phyloP scores from a whole-genome alignment of 2,797 vertebrate genomes.

The Eulemur rubriventer region DNA sequence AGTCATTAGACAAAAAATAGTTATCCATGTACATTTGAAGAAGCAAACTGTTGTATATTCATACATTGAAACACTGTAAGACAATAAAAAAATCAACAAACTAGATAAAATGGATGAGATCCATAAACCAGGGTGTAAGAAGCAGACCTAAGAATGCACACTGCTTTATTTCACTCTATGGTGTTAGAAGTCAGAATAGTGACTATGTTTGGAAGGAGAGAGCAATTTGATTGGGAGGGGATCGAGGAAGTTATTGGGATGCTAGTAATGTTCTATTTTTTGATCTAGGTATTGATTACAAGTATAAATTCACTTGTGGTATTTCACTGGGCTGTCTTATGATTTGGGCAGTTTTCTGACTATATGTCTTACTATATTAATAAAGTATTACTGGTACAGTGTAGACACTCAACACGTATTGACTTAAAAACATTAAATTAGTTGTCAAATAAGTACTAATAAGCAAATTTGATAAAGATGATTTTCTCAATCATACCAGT shows the following conservation, averaged over 20 bases:
- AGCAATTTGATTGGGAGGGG: background rate
- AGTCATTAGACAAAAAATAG: background rate
- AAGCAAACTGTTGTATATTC: background rate
- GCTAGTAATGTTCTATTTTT: background rate
- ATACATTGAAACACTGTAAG: background rate
- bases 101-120: background rate
- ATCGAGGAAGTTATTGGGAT: background rate
- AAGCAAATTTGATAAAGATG: background rate
- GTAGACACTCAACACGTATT: background rate
- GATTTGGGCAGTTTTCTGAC: background rate
- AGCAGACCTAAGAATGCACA: background rate
- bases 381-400: background rate
- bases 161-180: background rate
- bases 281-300: background rate
- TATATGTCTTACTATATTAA: background rate
- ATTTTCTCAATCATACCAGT: background rate
- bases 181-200: background rate
- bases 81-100: background rate
- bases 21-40: background rate
- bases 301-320: background rate
- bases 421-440: conserved; percentile 25
- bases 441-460: background rate
- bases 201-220: background rate
- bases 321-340: background rate
- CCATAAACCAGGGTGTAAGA: background rate